Evolutionary conservation across 2,113 vertebrate species (phyloP).

Genomic region (Colinus virginianus): DNA sequence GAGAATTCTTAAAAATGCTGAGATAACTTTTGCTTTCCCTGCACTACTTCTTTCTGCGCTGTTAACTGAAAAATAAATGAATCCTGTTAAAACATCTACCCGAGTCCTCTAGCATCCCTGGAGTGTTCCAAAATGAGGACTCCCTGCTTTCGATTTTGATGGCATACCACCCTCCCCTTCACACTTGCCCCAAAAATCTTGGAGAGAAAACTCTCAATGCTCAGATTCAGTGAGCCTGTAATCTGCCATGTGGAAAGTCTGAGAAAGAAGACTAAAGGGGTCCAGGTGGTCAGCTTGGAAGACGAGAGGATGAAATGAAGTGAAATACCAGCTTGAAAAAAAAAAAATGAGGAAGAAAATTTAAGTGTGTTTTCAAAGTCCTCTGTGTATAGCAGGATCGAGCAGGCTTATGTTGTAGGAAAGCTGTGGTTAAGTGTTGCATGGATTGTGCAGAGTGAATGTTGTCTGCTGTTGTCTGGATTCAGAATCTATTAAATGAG

Average conservation of each 20-base stretch:
- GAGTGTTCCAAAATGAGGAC: not conserved
- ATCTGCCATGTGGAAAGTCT: not conserved
- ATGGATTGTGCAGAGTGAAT: not conserved
- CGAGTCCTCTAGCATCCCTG: not conserved
- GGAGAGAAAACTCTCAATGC: not conserved
- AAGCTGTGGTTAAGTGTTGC: not conserved
- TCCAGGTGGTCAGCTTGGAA: not conserved
- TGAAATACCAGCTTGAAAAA: not conserved
- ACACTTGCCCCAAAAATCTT: not conserved
- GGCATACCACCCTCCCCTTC: not conserved
- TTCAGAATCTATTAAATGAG: not conserved
- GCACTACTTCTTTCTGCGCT: not conserved
- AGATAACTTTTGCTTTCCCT: not conserved
- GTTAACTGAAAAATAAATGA: not conserved
- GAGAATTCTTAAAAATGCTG: not conserved
- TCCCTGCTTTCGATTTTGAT: not conserved
- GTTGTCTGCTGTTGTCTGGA: not conserved
- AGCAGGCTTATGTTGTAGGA: not conserved
- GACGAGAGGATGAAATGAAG: not conserved
- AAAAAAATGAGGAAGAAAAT: not conserved
- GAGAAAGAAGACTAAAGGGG: not conserved
- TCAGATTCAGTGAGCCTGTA: not conserved
- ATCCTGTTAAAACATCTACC: not conserved
- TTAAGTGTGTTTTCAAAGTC: not conserved
- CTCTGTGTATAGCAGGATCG: not conserved